These are phyloP conservation scores for Eriosoma lanigerum DNA, from an alignment of 1,140 invertebrate species.

Conservation along the genomic window DNA sequence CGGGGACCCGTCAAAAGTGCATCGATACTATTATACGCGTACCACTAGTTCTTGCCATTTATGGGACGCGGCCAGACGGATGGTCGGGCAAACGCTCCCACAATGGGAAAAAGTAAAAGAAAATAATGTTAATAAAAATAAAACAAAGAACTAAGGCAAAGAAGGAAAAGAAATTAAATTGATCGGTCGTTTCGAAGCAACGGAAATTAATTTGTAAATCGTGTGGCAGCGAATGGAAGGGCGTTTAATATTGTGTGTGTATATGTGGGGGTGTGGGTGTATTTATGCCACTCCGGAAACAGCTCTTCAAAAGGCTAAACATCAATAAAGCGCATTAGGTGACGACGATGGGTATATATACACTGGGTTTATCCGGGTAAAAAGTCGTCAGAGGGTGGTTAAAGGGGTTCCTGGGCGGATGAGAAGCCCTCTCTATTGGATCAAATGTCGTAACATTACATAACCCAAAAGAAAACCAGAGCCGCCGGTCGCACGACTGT, in stretches of 20 bases:
- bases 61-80: background rate
- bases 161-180: background rate
- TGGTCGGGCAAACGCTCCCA: too few species aligned
- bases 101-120: background rate
- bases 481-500: conserved; percentile 27
- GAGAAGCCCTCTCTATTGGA: conserved; percentile 49
- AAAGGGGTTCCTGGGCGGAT: conserved; percentile 41
- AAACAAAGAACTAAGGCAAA: background rate
- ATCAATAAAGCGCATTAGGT: conserved; percentile 51
- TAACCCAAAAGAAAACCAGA: conserved; percentile 49
- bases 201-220: conserved; percentile 41
- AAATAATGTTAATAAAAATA: conserved; percentile 22
- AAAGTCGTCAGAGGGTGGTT: conserved; percentile 41
- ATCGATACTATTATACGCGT: background rate
- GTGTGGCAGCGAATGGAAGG: background rate
- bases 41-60: conserved; percentile 22
- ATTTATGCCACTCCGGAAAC: conserved; percentile 25
- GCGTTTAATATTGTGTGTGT: background rate
- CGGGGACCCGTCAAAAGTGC: conserved; percentile 28
- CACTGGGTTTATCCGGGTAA: conserved; percentile 48
- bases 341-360: conserved; percentile 20
- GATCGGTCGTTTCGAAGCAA: conserved; percentile 19
- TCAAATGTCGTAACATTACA: conserved; percentile 51
- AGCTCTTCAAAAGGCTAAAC: conserved; percentile 45
- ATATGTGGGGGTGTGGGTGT: background rate